A percentile compares a stretch with the other conserved stretches of the same genome.
These are phyloP conservation scores for Bufo bufo DNA, from an alignment of 2,113 vertebrate species.

Conservation along the genomic window DNA sequence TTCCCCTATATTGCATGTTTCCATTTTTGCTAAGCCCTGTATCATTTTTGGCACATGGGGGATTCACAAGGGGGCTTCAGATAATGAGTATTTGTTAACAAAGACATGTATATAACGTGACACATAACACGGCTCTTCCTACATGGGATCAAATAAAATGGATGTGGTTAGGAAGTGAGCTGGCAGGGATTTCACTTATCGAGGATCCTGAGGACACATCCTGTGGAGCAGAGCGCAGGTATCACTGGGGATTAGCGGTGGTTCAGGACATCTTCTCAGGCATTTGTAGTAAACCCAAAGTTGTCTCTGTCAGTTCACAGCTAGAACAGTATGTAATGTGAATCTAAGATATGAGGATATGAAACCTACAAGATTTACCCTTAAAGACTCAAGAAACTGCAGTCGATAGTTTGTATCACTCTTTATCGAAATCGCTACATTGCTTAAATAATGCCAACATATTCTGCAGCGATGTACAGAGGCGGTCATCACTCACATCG, in stretches of 20 bases:
- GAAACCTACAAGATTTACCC: not conserved
- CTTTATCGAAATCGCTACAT: no score
- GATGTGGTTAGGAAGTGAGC: constrained; percentile 14
- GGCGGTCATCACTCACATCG: no score
- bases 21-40: not conserved
- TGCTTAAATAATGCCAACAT: no score
- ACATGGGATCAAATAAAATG: constrained; percentile 28
- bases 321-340: not conserved
- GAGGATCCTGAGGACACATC: constrained; percentile 36
- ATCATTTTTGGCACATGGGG: not conserved
- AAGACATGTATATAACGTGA: not conserved
- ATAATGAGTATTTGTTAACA: not conserved
- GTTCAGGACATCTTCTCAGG: constrained; percentile 18
- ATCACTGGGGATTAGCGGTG: constrained; percentile 13
- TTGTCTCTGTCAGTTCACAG: not conserved
- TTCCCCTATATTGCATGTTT: constrained; percentile 5
- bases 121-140: not conserved
- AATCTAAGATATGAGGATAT: not conserved
- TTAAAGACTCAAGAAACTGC: not conserved
- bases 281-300: not conserved
- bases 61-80: not conserved
- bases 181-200: not conserved
- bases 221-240: constrained; percentile 6
- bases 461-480: no score
- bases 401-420: no score